Percentiles rank a stretch among this genome's conserved stretches.
Conservation (phyloP, 2,888 invertebrate genomes). For the Drosophila atroscutellata region DNA sequence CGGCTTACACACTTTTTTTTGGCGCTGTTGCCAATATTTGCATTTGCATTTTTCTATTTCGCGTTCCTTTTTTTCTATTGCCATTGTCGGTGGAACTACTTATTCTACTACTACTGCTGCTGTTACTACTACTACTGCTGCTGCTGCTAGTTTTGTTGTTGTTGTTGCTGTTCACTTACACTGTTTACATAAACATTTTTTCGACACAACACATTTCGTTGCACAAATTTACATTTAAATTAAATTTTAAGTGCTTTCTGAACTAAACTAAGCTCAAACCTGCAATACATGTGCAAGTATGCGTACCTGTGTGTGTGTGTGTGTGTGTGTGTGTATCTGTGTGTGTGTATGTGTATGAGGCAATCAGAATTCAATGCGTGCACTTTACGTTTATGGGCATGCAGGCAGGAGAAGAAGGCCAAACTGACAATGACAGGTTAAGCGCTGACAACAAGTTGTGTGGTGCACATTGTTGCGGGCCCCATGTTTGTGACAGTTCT, state of each 20-base stretch:
- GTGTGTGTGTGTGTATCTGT: not conserved
- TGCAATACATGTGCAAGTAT: constrained; percentile 22
- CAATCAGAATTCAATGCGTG: constrained; percentile 80
- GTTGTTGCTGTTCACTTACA: constrained; percentile 60
- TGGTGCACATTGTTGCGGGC: constrained; percentile 40
- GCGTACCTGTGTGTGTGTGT: constrained; percentile 1
- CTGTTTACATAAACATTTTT: constrained; percentile 82
- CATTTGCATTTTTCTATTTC: constrained; percentile 79
- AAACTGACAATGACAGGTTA: constrained; percentile 80
- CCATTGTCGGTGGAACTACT: constrained; percentile 58
- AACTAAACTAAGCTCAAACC: constrained; percentile 78
- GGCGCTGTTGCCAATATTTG: constrained; percentile 79
- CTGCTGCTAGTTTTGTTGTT: constrained; percentile 29
- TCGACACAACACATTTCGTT: constrained; percentile 80
- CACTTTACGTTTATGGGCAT: constrained; percentile 70
- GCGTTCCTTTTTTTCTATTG: constrained; percentile 42
- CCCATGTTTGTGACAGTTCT: constrained; percentile 50
- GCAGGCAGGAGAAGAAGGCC: constrained; percentile 31
- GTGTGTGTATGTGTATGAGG: constrained; percentile 32
- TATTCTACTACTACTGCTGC: constrained; percentile 12
- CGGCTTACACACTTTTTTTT: constrained; percentile 74
- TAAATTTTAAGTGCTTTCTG: constrained; percentile 82
- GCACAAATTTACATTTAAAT: constrained; percentile 82
- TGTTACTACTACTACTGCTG: constrained; percentile 16
- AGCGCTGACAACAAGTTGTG: constrained; percentile 66